These are phyloP conservation scores for Zophobas morio DNA, from an alignment of 1,140 invertebrate genomes.

Conservation along the genomic window DNA sequence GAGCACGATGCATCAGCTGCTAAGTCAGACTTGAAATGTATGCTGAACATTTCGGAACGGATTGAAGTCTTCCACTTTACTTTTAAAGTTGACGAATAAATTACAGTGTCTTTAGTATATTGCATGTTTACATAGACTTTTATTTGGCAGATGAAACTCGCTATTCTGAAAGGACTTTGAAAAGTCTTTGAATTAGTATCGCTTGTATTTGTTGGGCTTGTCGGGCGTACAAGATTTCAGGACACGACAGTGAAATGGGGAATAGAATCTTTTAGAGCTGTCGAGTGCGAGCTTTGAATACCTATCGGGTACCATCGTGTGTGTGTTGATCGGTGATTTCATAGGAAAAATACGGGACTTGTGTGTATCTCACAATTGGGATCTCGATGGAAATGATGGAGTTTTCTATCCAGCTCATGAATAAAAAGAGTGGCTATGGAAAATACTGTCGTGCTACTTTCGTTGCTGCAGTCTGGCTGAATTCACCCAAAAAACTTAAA, in stretches of 20 bases:
- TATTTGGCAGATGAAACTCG: too few relatives aligned
- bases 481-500: too few relatives aligned
- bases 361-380: constrained; percentile 31
- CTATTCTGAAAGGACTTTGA: background rate
- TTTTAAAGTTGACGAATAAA: too few relatives aligned
- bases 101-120: too few relatives aligned
- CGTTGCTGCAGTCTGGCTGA: too few relatives aligned
- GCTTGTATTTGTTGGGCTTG: constrained; percentile 9
- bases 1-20: background rate
- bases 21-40: too few relatives aligned
- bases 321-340: constrained; percentile 32
- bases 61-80: too few relatives aligned
- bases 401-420: constrained; percentile 20
- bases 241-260: constrained; percentile 29
- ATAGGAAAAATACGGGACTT: constrained; percentile 21
- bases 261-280: constrained; percentile 31
- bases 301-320: constrained; percentile 34
- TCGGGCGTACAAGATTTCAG: constrained; percentile 16
- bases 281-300: constrained; percentile 36
- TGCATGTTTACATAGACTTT: too few relatives aligned
- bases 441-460: constrained; percentile 2
- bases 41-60: too few relatives aligned
- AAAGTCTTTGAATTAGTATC: constrained; percentile 23
- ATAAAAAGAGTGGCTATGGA: constrained; percentile 8
- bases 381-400: constrained; percentile 33